Conservation (phyloP, 2,888 invertebrate genomes). For the Thumatha senex region DNA sequence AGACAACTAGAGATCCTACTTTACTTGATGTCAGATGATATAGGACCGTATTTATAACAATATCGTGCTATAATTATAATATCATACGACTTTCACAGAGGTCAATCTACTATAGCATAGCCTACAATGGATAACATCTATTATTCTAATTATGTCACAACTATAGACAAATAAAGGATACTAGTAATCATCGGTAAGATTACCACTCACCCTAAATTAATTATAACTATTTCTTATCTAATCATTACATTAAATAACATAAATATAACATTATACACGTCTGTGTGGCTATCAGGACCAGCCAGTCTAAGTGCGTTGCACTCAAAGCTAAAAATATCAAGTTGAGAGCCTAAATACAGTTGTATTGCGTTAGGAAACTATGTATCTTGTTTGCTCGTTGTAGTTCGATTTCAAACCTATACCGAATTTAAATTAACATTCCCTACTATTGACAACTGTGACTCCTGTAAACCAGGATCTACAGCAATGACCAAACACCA, state of each 20-base stretch:
- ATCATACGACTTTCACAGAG: too few relatives aligned
- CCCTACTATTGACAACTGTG: too few relatives aligned
- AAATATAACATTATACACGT: conserved; percentile 19
- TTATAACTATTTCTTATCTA: conserved; percentile 26
- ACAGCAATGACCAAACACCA: too few relatives aligned
- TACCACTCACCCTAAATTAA: conserved; percentile 16
- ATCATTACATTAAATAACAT: conserved; percentile 31
- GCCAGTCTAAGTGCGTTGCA: conserved; percentile 44
- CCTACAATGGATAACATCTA: too few relatives aligned
- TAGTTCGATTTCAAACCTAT: conserved; percentile 6
- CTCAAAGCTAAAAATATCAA: conserved; percentile 49
- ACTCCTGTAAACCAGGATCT: too few relatives aligned
- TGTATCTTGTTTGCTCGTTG: conserved; percentile 3
- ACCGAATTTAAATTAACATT: background rate
- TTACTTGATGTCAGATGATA: too few relatives aligned
- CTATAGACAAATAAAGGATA: background rate
- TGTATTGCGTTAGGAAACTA: conserved; percentile 29
- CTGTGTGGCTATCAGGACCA: conserved; percentile 32
- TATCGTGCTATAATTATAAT: too few relatives aligned
- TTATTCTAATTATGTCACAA: background rate
- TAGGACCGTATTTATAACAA: too few relatives aligned
- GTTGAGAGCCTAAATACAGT: conserved; percentile 40
- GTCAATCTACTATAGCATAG: too few relatives aligned
- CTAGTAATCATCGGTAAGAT: background rate
- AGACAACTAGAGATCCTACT: too few relatives aligned